Percentiles rank a stretch among this genome's conserved stretches.
These are phyloP conservation scores for Phaonia tiefii DNA, from an alignment of 2,888 invertebrate genomes.

Conservation along the genomic window DNA sequence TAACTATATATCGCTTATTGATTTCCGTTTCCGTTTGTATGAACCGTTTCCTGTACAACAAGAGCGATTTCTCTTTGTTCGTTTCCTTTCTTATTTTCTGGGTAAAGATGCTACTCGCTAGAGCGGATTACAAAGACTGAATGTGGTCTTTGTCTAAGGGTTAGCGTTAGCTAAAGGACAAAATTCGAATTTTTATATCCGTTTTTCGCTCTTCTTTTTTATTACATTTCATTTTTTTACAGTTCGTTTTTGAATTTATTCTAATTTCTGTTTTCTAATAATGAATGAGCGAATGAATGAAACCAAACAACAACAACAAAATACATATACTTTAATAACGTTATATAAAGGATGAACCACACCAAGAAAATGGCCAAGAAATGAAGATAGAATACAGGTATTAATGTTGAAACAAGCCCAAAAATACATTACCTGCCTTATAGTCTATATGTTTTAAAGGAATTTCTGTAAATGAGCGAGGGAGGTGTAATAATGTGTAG, in stretches of 20 bases:
- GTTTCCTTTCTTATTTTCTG: slow-evolving; percentile 34
- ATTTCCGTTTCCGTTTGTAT: slow-evolving; percentile 61
- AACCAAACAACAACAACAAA: slow-evolving; percentile 58
- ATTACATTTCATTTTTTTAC: slow-evolving; percentile 49
- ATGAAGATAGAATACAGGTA: slow-evolving; percentile 54
- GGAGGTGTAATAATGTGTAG: background rate
- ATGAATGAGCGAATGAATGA: slow-evolving; percentile 77
- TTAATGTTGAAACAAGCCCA: slow-evolving; percentile 66
- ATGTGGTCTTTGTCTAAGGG: slow-evolving; percentile 68
- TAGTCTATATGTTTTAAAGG: slow-evolving; percentile 42
- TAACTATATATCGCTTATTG: slow-evolving; percentile 46
- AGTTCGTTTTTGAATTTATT: slow-evolving; percentile 68
- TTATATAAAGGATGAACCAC: slow-evolving; percentile 48
- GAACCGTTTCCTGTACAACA: slow-evolving; percentile 28
- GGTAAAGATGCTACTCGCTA: slow-evolving; percentile 70
- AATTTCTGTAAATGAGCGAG: slow-evolving; percentile 21
- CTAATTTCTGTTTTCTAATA: slow-evolving; percentile 74
- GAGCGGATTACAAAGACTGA: slow-evolving; percentile 78
- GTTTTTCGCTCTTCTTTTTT: background rate
- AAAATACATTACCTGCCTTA: slow-evolving; percentile 46
- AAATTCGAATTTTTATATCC: slow-evolving; percentile 59
- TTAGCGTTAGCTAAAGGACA: slow-evolving; percentile 63
- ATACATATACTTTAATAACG: slow-evolving; percentile 28
- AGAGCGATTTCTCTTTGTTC: slow-evolving; percentile 1
- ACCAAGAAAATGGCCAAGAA: slow-evolving; percentile 61